Percentiles rank a stretch among this genome's conserved stretches.
phyloP scores from a whole-genome alignment of 2,113 vertebrate species.

The Gopherus flavomarginatus region DNA sequence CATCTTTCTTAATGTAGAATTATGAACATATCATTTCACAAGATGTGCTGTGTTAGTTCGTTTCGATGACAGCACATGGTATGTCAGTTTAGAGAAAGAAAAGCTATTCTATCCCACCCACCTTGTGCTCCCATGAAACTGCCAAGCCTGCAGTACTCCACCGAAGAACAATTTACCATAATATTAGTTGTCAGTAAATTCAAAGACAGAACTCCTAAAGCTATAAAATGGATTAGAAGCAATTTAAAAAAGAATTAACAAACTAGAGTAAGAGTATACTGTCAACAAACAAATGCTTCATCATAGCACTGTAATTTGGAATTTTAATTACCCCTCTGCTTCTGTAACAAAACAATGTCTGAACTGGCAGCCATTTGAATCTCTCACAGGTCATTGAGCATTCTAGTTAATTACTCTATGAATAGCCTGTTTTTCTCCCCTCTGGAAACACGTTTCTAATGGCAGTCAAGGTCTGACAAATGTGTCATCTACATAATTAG shows the following conservation, averaged over 20 bases:
- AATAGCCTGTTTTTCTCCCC: slow-evolving; percentile 91
- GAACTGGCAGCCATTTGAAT: slow-evolving; percentile 92
- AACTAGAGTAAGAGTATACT: slow-evolving; percentile 90
- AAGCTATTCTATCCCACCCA: slow-evolving; percentile 74
- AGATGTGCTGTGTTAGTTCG: slow-evolving; percentile 57
- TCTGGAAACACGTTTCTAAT: slow-evolving; percentile 92
- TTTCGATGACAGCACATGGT: slow-evolving; percentile 66
- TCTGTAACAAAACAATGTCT: slow-evolving; percentile 91
- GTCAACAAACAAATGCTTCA: slow-evolving; percentile 92
- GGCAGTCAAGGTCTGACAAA: slow-evolving; percentile 94
- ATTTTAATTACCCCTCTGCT: slow-evolving; percentile 91
- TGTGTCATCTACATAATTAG: slow-evolving; percentile 97
- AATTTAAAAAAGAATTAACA: slow-evolving; percentile 90
- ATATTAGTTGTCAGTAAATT: slow-evolving; percentile 88
- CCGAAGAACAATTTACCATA: slow-evolving; percentile 80
- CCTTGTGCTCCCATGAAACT: slow-evolving; percentile 76
- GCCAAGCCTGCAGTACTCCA: slow-evolving; percentile 63
- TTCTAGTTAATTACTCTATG: slow-evolving; percentile 94
- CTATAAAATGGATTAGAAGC: slow-evolving; percentile 90
- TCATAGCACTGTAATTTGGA: slow-evolving; percentile 89
- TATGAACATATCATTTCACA: slow-evolving; percentile 62
- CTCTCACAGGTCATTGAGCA: slow-evolving; percentile 93
- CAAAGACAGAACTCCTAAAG: slow-evolving; percentile 85
- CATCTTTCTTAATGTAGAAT: slow-evolving; percentile 49
- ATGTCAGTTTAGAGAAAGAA: slow-evolving; percentile 61